A percentile compares a stretch with the other conserved stretches of the same genome.
Evolutionary conservation across 2,797 vertebrate species (phyloP).

Genomic region (Hirundo rustica): DNA sequence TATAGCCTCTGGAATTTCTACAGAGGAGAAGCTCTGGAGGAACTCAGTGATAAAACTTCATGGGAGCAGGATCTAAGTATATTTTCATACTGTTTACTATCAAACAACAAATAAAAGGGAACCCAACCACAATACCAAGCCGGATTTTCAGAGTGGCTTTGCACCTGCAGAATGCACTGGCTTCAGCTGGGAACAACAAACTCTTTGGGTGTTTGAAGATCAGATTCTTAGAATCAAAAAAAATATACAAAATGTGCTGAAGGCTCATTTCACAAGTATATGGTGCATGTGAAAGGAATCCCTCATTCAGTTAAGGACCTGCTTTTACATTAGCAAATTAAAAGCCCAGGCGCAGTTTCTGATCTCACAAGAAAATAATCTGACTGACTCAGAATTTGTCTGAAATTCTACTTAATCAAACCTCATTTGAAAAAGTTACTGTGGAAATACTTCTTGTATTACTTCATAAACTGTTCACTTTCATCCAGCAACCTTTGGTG

Average conservation of each 20-base stretch:
- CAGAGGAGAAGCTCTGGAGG: neutral
- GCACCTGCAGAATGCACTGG: constrained; percentile 38
- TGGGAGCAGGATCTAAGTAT: neutral
- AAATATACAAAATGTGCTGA: neutral
- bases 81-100: neutral
- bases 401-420: neutral
- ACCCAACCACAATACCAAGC: constrained; percentile 9
- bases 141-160: constrained; percentile 12
- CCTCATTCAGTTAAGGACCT: neutral
- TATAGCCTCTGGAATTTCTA: neutral
- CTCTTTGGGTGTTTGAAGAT: neutral
- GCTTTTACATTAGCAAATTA: neutral
- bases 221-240: constrained; percentile 7
- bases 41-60: neutral
- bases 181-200: constrained; percentile 25
- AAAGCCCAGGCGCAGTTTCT: neutral
- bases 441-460: neutral
- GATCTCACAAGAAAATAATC: neutral
- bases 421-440: neutral
- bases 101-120: constrained; percentile 1
- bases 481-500: neutral
- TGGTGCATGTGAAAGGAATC: neutral
- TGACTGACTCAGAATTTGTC: neutral
- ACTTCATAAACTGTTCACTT: neutral
- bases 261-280: neutral